Evolutionary conservation across 1,140 invertebrate genomes (phyloP), one percentile per base, ranked within the genome.

Genomic region (Drosophila neocordata): DNA sequence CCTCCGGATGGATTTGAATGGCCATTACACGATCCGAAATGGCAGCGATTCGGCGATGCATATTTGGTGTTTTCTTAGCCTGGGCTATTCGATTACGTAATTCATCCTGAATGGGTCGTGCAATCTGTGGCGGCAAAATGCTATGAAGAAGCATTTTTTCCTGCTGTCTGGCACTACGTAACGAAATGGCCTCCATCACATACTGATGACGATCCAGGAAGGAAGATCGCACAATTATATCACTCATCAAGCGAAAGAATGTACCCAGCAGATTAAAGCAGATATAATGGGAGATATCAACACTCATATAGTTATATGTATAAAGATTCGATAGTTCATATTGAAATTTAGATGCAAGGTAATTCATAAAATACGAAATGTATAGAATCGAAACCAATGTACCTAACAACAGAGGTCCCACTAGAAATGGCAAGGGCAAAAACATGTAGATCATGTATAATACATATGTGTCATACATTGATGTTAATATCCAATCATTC

Each of bases 101-200:
- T 61, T 96, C 95, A 58, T 95, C 93, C 68, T 95, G 94, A 9
- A 98, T 96, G 90, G 95, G 94, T 1, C 94, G 94, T 1, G 96
- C 95, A 65, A 98, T 95, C 80, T 98, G 96, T 51, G 95, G 94
- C 0, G 97, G 97, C 34, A 98, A 93, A 77, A 98, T 97, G 76
- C 96, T 98, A 51, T 96, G 93, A 85, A 98, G 94, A 0, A 98
- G 93, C 79, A 96, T 94, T 91, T 97, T 95, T 92, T 97, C 96
- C 93, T 97, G 96, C 73, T 96, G 94, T 72, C 96, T 95, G 77
- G 97, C 96, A 84, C 95, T 95, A 71, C 95, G 94, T 1, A 97
- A 89, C 77, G 95, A 94, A n/a, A 96, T 92, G 34, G 96, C 97
- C 13, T 96, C 96, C 92, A 97, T 95, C 4, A 98, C 95, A 79